Evolutionary conservation across 2,113 vertebrate genomes (phyloP), one percentile per base, ranked within the genome.

Genomic region (Capreolus pygargus): DNA sequence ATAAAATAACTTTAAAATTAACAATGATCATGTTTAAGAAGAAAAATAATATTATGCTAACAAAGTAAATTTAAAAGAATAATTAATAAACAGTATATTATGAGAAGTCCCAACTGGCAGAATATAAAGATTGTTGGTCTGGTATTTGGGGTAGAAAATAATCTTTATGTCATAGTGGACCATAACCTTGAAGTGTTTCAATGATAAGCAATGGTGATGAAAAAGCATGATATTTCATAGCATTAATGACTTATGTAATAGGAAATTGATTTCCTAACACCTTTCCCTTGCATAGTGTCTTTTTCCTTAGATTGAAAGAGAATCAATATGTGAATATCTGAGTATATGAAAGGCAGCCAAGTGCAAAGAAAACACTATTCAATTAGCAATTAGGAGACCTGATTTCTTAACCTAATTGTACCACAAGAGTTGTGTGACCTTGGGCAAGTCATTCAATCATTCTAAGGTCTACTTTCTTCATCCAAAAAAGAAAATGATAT

Each of bases 181-280:
- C 1, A 28, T 91, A 74, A 95, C 36, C n/a, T 67, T 86, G 61
- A 85, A 90, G 47, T 50, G 13, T 79, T 94, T 96, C 43, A 92
- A 45, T 79, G 70, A 94, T 58, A 97, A 91, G 36, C 21, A 55
- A 2, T 67, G 7, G 19, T 82, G 54, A 95, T 92, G 45, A 79
- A 85, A 87, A 60, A 64, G 33, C 83, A 43, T 94, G 54, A 85
- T 76, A 87, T 52, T 90, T 5, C 2, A 60, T 92, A 92, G 52
- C 19, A 92, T 92, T 96, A 95, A 95, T 79, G 83, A 96, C 64
- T 60, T 92, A 70, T 57, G n/a, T 96, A 96, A 95, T 87, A 97
- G 87, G 89, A 96, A 96, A 97, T 89, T 98, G 96, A 98, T 94
- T 94, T 94, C 39, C 25, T 86, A 94, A 67, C 10, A 85, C 15